These are phyloP conservation scores for Phrynosoma platyrhinos DNA, from an alignment of 2,113 vertebrate species.

Conservation along the genomic window DNA sequence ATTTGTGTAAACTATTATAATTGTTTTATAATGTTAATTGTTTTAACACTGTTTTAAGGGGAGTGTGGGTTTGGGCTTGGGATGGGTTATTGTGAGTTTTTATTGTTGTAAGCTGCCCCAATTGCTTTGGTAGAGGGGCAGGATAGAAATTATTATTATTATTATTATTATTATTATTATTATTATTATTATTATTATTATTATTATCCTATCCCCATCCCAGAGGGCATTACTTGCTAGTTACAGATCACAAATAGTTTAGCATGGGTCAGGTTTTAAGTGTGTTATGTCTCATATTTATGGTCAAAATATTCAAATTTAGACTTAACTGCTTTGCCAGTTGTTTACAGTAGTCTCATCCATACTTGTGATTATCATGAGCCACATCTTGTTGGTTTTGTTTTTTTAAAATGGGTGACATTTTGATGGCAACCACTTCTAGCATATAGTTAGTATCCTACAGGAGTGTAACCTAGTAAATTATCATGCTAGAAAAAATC, in stretches of 20 bases:
- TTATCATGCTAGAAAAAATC: not conserved
- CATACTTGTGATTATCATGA: not conserved
- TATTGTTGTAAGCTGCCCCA: no score
- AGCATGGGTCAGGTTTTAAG: not conserved
- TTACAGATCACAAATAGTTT: not conserved
- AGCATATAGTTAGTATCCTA: not conserved
- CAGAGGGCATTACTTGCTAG: not conserved
- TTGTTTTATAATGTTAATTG: no score
- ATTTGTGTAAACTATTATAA: no score
- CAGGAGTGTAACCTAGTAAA: conserved; percentile 18
- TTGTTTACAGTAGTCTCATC: no score
- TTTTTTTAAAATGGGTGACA: not conserved
- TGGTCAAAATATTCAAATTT: not conserved
- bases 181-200: no score
- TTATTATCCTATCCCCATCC: no score
- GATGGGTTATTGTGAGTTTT: no score
- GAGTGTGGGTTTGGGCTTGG: no score
- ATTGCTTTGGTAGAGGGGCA: no score
- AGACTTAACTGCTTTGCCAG: not conserved
- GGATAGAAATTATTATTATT: no score
- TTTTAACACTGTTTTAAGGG: no score
- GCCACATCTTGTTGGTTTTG: not conserved
- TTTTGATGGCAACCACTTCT: not conserved
- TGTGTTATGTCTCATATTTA: not conserved
- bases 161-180: no score